A percentile compares a stretch with the other conserved stretches of the same genome.
Evolutionary conservation across 2,113 vertebrate species (phyloP).

Genomic region (Tragelaphus imberbis): DNA sequence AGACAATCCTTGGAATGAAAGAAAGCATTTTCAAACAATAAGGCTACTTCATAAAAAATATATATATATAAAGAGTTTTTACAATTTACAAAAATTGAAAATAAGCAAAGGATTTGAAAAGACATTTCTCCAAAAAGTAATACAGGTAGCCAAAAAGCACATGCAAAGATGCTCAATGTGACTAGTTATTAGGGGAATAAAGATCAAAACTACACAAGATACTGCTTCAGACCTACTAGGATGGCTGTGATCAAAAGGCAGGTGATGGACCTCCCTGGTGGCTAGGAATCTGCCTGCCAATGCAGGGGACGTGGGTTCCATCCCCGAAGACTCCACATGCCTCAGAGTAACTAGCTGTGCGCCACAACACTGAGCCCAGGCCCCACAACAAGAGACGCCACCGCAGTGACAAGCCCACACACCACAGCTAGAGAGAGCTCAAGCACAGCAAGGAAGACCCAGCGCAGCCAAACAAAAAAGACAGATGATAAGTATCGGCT

Average conservation of each 20-base stretch:
- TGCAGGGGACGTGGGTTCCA: neutral
- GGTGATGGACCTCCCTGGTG: neutral
- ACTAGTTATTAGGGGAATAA: neutral
- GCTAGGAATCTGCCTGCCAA: neutral
- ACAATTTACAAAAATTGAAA: neutral
- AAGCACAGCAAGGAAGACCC: neutral
- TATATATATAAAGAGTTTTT: neutral
- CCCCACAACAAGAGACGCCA: neutral
- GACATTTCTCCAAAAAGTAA: neutral
- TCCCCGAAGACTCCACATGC: neutral
- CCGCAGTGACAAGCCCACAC: neutral
- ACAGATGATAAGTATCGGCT: neutral
- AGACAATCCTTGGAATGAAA: neutral
- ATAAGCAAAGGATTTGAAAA: neutral
- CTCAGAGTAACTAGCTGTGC: neutral
- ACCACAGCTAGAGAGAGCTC: neutral
- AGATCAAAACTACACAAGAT: constrained; percentile 19
- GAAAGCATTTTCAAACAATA: constrained; percentile 18
- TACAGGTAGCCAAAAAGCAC: neutral
- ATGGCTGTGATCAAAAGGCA: neutral
- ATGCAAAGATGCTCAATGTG: neutral
- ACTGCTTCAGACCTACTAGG: neutral
- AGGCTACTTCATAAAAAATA: neutral
- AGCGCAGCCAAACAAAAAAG: neutral
- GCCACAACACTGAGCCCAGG: neutral